Conservation (phyloP, 1,140 invertebrate species). For the Heliothis virescens region DNA sequence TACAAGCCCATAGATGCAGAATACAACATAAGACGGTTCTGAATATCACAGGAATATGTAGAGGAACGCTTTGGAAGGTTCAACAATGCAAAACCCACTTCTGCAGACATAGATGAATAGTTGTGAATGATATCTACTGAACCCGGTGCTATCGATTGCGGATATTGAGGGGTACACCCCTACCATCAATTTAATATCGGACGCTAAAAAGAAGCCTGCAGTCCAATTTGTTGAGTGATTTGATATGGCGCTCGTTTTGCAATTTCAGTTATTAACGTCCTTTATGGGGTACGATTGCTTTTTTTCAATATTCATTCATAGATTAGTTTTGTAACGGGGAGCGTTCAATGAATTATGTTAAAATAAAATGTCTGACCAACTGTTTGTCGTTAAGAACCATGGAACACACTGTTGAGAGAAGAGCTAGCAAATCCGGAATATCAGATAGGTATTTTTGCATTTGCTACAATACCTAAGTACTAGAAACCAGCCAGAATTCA, state of each 20-base stretch:
- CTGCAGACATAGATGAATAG: conserved; percentile 17
- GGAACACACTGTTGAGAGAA: too few species aligned
- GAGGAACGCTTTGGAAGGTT: neutral
- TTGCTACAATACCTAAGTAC: too few species aligned
- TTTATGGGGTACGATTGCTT: neutral
- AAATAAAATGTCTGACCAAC: too few species aligned
- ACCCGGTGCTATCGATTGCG: neutral
- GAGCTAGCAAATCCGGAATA: too few species aligned
- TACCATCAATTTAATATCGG: conserved; percentile 13
- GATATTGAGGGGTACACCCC: neutral
- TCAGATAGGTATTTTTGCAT: too few species aligned
- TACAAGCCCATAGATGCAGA: too few species aligned
- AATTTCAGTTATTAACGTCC: neutral
- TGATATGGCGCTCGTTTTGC: neutral
- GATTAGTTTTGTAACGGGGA: too few species aligned
- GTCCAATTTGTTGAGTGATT: conserved; percentile 15
- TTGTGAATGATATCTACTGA: neutral
- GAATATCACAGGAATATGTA: too few species aligned
- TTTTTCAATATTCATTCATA: neutral
- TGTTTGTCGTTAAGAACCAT: too few species aligned
- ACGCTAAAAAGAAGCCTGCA: conserved; percentile 1
- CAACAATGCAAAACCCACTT: conserved; percentile 7
- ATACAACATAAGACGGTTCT: too few species aligned
- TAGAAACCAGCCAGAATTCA: too few species aligned
- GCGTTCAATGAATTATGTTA: too few species aligned